These are phyloP conservation scores for Biston betularia DNA, from an alignment of 2,888 invertebrate genomes.

Conservation along the genomic window DNA sequence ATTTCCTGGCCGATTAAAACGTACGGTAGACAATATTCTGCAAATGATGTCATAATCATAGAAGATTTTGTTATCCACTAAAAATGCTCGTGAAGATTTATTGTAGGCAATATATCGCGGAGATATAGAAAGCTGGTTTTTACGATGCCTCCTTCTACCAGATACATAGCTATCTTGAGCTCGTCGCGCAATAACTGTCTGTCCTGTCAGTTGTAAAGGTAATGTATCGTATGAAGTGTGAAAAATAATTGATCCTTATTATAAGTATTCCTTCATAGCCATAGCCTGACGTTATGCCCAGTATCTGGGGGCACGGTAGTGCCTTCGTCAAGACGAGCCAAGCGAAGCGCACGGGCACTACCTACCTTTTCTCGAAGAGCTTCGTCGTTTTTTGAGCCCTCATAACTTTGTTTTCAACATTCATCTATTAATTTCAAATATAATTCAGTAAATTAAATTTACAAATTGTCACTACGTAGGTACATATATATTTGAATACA, in stretches of 20 bases:
- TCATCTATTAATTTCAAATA: too few relatives aligned
- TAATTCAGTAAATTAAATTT: too few relatives aligned
- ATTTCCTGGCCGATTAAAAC: slow-evolving; percentile 17
- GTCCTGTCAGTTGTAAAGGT: slow-evolving; percentile 29
- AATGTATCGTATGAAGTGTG: slow-evolving; percentile 23
- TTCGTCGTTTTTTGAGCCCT: too few relatives aligned
- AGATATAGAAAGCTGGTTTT: slow-evolving; percentile 44
- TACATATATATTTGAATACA: too few relatives aligned
- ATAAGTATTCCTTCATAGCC: not conserved
- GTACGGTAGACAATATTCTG: slow-evolving; percentile 18
- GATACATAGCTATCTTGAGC: slow-evolving; percentile 38
- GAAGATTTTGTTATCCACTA: slow-evolving; percentile 45
- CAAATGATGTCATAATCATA: slow-evolving; percentile 35
- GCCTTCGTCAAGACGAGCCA: too few relatives aligned
- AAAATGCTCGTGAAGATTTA: slow-evolving; percentile 44
- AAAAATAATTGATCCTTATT: not conserved
- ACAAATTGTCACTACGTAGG: too few relatives aligned
- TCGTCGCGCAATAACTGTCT: slow-evolving; percentile 31
- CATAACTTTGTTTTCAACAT: too few relatives aligned
- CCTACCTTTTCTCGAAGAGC: too few relatives aligned
- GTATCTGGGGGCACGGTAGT: too few relatives aligned
- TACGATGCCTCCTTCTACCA: slow-evolving; percentile 43
- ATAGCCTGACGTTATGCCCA: too few relatives aligned
- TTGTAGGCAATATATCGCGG: slow-evolving; percentile 35
- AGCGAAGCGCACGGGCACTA: too few relatives aligned